Evolutionary conservation across 2,113 vertebrate genomes (phyloP).

Genomic region (Ceyx melanurus): DNA sequence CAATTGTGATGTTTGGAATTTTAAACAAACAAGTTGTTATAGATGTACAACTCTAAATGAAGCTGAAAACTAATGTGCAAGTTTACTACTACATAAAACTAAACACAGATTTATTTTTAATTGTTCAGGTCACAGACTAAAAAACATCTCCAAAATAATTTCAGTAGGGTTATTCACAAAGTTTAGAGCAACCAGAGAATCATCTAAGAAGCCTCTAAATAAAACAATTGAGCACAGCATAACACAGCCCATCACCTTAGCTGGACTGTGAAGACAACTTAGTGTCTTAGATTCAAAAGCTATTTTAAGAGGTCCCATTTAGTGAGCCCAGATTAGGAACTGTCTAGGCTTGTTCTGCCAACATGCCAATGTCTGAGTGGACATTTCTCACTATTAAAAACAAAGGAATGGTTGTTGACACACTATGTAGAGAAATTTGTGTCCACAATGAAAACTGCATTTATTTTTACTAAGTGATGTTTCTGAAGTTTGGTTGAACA

Average conservation of each 20-base stretch:
- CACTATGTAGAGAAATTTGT: fast-evolving
- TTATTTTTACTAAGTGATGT: background rate
- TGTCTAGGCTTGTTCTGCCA: background rate
- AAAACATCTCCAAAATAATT: background rate
- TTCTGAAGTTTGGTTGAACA: background rate
- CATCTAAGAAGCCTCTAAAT: background rate
- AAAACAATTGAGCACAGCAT: background rate
- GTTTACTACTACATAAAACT: background rate
- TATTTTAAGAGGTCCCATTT: background rate
- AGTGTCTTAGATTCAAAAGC: background rate
- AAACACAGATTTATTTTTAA: background rate
- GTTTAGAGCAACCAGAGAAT: background rate
- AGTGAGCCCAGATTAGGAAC: background rate
- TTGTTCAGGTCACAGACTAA: background rate
- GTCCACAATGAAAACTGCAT: background rate
- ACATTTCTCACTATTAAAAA: background rate
- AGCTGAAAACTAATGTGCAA: background rate
- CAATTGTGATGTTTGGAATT: background rate
- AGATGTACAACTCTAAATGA: background rate
- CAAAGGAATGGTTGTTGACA: background rate
- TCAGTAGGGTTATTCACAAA: background rate
- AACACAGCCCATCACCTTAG: background rate
- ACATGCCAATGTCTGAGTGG: background rate
- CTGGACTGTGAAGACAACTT: background rate
- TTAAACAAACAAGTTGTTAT: background rate